These are phyloP conservation scores for Quadroppia sp. DNA, from an alignment of 2,888 invertebrate species.

Conservation along the genomic window DNA sequence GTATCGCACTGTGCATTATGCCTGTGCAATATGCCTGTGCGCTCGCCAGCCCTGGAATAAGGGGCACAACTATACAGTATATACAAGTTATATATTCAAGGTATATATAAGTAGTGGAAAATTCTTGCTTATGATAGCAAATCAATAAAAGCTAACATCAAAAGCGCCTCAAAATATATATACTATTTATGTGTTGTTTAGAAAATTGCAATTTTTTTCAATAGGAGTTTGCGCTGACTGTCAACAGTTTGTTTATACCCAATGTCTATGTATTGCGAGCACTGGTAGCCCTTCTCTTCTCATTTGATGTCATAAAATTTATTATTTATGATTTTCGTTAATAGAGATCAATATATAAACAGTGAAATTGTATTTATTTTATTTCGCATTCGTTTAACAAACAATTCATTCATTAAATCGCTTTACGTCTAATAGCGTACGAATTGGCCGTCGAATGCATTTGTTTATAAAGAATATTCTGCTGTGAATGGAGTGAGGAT, in stretches of 20 bases:
- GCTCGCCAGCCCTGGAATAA: no score
- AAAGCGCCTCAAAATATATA: neutral
- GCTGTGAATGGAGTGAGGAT: no score
- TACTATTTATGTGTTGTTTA: conserved; percentile 17
- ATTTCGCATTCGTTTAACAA: neutral
- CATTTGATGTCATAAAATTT: no score
- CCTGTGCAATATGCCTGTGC: no score
- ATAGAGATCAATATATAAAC: neutral
- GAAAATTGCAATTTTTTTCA: conserved; percentile 11
- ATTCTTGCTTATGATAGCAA: conserved; percentile 14
- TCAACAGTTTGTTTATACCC: conserved; percentile 35
- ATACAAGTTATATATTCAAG: neutral
- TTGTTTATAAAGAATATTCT: neutral
- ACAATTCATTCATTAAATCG: neutral
- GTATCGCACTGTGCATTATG: neutral
- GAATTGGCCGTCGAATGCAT: neutral
- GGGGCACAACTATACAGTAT: neutral
- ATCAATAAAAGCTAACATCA: conserved; percentile 9
- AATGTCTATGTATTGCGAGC: neutral
- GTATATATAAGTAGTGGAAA: neutral
- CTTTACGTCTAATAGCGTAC: neutral
- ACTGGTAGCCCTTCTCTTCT: neutral
- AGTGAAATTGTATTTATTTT: no score
- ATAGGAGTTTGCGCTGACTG: conserved; percentile 28
- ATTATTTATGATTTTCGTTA: conserved; percentile 20